Evolutionary conservation across 1,140 invertebrate species (phyloP), one percentile per base, ranked within the genome.

Genomic region (Polyergus mexicanus): DNA sequence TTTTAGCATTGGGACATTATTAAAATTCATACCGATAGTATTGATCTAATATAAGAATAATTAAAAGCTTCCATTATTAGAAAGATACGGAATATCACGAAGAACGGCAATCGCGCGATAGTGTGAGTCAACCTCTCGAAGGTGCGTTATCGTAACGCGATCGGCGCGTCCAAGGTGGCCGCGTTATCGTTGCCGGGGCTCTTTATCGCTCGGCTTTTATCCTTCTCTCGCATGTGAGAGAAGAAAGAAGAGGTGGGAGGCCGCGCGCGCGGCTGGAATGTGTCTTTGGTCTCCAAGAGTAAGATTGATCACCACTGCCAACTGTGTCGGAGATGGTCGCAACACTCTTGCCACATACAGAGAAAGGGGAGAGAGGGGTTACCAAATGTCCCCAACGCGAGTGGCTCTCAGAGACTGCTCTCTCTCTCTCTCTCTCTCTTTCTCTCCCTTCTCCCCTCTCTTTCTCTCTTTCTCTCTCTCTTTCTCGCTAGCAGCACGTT

Each of bases 221-320:
- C 78, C 72, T 78, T 66, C 3, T 4, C 68, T 38, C 76, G 76
- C 32, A 41, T 4, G 25, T n/a, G 75, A 66, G 51, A 32, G 32
- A 32, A 32, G 32, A 66, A 35, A 32, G 68, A 41, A 13, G 41
- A 35, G n/a, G 69, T 19, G 60, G 35, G 11, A 32, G 66, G 25
- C 19, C 51, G 65, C 38, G 65, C 65, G 62, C 32, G 60, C 44
- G 76, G 47, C 35, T 71, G 88, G 90, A 88, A 88, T 84, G 86
- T 83, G 75, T 78, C 89, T 65, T 85, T 63, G 63, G 56, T 65
- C 62, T 80, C 77, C 32, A 25, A 41, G 81, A 51, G 71, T 44
- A 90, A 89, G 91, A 92, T 92, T 93, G 91, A 93, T 92, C 89
- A 88, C 91, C 90, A 81, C 89, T 92, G 89, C 83, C 86, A 85